Base-by-base conservation (phyloP, 2,797 vertebrate species). In the Myoxocephalus aenaeus region DNA sequence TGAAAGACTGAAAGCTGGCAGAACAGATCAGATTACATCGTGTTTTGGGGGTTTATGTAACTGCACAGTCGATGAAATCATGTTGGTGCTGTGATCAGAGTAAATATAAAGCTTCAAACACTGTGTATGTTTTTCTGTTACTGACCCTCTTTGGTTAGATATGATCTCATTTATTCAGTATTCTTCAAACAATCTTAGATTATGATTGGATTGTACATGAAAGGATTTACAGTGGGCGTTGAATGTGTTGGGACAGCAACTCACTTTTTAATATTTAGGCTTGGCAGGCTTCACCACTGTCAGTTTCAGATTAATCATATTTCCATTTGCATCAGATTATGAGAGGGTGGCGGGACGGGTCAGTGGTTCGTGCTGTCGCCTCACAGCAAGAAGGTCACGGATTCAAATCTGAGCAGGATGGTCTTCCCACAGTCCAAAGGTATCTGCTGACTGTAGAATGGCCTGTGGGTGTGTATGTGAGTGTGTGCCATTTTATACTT, bases 1-100 rank as follows among this genome's bases (percentile, higher is more conserved):
- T 46, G 34, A 53, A 12, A 63, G 15, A 22, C 20, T 48, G 72
- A 77, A 79, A 68, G 27, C 61, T 73, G 51, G 14, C 46, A 42
- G 38, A 48, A 70, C 54, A 64, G 51, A 68, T 71, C 42, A 32
- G 56, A 72, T 84, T 61, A 65, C 27, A 76, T 76, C 64, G 72
- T 82, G 46, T 73, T 85, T 82, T 84, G 65, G 50, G 34, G 65
- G 46, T 91, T 84, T 75, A 62, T 75, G 18, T 77, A 82, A 86
- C 36, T 42, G 20, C 66, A 75, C 11, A 77, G 25, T 73, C 32
- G 42, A 80, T 62, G 68, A 44, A 81, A 74, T 80, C 57, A 34
- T 77, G 76, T 70, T 80, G 36, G 51, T 57, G 63, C 83, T 72
- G 62, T 72, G 69, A 86, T 81, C 63, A 75, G 42, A 69, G 68